phyloP scores from a whole-genome alignment of 2,113 vertebrate genomes.

The Romanogobio albipinnatus region DNA sequence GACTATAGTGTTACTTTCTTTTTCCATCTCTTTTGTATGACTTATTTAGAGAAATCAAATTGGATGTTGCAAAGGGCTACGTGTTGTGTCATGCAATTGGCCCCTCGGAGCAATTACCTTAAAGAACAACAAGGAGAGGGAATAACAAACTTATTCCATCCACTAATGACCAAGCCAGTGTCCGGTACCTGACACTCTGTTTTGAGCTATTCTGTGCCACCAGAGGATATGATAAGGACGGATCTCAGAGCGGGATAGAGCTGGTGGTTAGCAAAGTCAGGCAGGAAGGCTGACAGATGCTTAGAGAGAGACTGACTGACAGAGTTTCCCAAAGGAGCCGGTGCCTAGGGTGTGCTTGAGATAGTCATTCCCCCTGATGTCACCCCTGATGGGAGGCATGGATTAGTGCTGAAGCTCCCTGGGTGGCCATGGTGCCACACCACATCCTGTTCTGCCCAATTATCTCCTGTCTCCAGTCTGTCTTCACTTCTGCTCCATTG shows the following conservation, averaged over 20 bases:
- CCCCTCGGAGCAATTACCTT: slow-evolving; percentile 1
- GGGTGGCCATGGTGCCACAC: slow-evolving; percentile 52
- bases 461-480: slow-evolving; percentile 57
- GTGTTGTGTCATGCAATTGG: slow-evolving; percentile 46
- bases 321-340: slow-evolving; percentile 33
- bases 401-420: slow-evolving; percentile 52
- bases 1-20: slow-evolving; percentile 15
- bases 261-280: slow-evolving; percentile 6
- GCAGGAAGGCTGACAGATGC: not conserved
- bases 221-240: slow-evolving; percentile 3
- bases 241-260: not conserved
- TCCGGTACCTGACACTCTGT: not conserved
- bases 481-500: slow-evolving; percentile 41
- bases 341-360: slow-evolving; percentile 42
- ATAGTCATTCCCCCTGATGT: slow-evolving; percentile 48
- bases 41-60: slow-evolving; percentile 57
- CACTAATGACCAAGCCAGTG: not conserved
- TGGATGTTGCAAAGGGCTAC: slow-evolving; percentile 40
- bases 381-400: slow-evolving; percentile 50
- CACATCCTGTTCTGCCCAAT: slow-evolving; percentile 56
- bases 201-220: not conserved
- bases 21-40: slow-evolving; percentile 13
- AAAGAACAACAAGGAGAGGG: not conserved
- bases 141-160: not conserved
- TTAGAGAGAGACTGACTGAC: slow-evolving; percentile 16